Evolutionary conservation across 2,888 invertebrate species (phyloP).

Genomic region (Drosophila parthenogenetica): DNA sequence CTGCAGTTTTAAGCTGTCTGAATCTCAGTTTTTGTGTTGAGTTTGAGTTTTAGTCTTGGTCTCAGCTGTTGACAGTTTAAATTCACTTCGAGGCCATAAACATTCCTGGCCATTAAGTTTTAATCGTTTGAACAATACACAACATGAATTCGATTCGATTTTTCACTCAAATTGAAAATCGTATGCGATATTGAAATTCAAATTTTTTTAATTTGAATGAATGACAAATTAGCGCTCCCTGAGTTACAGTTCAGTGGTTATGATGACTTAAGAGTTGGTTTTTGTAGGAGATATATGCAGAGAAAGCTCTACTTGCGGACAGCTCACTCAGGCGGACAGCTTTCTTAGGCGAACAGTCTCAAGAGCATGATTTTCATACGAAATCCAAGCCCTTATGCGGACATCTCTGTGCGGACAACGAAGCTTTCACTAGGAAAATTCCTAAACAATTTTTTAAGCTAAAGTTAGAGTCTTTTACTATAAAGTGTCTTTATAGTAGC

Average conservation of each 20-base stretch:
- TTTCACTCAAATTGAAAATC: constrained; percentile 10
- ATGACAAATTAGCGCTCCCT: constrained; percentile 21
- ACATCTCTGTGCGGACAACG: too few relatives aligned
- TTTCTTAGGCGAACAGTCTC: too few relatives aligned
- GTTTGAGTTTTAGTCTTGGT: background rate
- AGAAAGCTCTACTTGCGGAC: too few relatives aligned
- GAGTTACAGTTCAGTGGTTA: constrained; percentile 4
- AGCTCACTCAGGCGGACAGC: too few relatives aligned
- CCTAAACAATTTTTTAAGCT: too few relatives aligned
- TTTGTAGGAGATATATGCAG: background rate
- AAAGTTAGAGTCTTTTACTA: too few relatives aligned
- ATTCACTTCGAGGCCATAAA: constrained; percentile 52
- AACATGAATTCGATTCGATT: constrained; percentile 13
- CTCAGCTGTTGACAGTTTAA: constrained; percentile 30
- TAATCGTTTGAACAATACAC: background rate
- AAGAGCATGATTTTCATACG: too few relatives aligned
- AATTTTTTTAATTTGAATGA: constrained; percentile 21
- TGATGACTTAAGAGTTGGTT: background rate
- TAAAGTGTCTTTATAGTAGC: background rate
- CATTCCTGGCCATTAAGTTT: constrained; percentile 39
- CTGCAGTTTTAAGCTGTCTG: constrained; percentile 10
- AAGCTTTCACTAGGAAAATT: too few relatives aligned
- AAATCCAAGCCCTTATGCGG: too few relatives aligned
- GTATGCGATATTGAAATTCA: constrained; percentile 22
- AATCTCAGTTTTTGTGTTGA: background rate